A percentile compares a stretch with the other conserved stretches of the same genome.
Evolutionary conservation across 2,113 vertebrate genomes (phyloP).

Genomic region (Phrynosoma platyrhinos): DNA sequence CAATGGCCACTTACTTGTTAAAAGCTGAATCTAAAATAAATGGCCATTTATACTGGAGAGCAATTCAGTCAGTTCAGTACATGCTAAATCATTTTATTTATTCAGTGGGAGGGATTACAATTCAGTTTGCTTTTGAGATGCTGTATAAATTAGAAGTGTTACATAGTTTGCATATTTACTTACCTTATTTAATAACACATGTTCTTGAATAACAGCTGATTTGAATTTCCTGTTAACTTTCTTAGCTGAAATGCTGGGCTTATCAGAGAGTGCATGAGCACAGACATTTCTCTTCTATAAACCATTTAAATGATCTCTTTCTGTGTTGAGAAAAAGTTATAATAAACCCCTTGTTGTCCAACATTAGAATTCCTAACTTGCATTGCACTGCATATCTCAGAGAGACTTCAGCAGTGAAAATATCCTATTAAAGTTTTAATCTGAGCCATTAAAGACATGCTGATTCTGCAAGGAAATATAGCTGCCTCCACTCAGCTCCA

Average conservation of each 20-base stretch:
- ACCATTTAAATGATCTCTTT: conserved; percentile 63
- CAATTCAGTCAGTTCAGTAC: conserved; percentile 19
- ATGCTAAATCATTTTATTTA: not conserved
- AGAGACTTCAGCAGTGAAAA: conserved; percentile 13
- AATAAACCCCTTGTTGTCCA: conserved; percentile 56
- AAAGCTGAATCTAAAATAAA: conserved; percentile 35
- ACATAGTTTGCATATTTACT: conserved; percentile 48
- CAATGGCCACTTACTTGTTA: conserved; percentile 44
- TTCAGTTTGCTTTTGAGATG: conserved; percentile 17
- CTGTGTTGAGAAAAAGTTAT: conserved; percentile 61
- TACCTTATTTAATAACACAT: conserved; percentile 54
- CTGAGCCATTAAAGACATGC: not conserved
- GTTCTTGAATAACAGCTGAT: conserved; percentile 63
- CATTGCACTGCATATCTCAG: conserved; percentile 46
- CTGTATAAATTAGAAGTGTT: conserved; percentile 33
- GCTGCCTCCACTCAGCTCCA: not conserved
- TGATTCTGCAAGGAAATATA: conserved; percentile 21
- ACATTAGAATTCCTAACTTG: conserved; percentile 55
- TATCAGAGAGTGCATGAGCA: conserved; percentile 74
- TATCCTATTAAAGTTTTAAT: conserved; percentile 43
- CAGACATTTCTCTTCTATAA: conserved; percentile 65
- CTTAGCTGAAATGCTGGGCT: conserved; percentile 70
- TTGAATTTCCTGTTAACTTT: conserved; percentile 69
- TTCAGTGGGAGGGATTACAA: conserved; percentile 46
- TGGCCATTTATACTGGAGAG: not conserved